Evolutionary conservation across 2,797 vertebrate species (phyloP).

Genomic region (Eleutherodactylus coqui): DNA sequence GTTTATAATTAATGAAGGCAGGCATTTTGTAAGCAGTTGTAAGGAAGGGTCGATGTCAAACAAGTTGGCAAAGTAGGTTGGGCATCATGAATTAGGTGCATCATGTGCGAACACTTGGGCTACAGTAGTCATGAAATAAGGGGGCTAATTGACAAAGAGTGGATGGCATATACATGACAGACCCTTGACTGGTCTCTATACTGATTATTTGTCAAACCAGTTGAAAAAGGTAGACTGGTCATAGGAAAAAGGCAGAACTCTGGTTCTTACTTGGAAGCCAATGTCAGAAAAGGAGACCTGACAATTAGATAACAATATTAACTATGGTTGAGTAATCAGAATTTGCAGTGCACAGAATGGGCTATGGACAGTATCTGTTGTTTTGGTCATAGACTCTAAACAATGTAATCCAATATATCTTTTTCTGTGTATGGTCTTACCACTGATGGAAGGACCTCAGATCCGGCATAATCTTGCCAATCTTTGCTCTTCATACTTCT

Average conservation of each 20-base stretch:
- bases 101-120: neutral
- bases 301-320: neutral
- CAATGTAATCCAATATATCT: conserved; percentile 9
- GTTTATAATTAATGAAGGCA: neutral
- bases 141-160: neutral
- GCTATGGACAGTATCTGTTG: neutral
- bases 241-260: neutral
- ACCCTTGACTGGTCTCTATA: neutral
- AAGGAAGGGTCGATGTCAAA: neutral
- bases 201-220: neutral
- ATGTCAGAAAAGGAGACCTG: neutral
- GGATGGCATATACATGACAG: neutral
- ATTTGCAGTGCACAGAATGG: conserved; percentile 14
- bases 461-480: neutral
- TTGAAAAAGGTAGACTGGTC: neutral
- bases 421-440: conserved; percentile 16
- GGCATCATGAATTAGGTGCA: neutral
- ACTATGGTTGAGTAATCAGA: neutral
- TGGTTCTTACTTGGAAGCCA: neutral
- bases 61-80: neutral
- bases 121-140: neutral
- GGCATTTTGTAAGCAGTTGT: neutral
- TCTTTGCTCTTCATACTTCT: neutral
- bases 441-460: neutral
- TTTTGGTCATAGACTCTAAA: neutral